Evolutionary conservation across 1,140 invertebrate species (phyloP).

Genomic region (Bicyclus anynana): DNA sequence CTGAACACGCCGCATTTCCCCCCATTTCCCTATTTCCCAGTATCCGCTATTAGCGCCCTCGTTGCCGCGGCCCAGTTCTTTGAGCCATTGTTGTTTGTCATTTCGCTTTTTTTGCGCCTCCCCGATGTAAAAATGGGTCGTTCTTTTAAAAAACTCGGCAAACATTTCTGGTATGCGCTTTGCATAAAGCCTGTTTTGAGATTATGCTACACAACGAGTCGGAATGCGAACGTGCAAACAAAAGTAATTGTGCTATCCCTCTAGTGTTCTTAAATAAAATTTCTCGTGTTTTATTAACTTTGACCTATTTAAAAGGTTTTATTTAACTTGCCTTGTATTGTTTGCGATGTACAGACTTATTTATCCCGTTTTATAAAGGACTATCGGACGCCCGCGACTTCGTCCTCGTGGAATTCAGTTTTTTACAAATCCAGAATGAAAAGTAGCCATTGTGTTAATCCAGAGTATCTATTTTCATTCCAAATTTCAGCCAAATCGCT

Average conservation of each 20-base stretch:
- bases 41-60: constrained; percentile 17
- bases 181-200: constrained; percentile 5
- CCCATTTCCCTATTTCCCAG: constrained; percentile 11
- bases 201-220: background rate
- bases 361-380: too few relatives aligned
- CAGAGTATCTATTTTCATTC: too few relatives aligned
- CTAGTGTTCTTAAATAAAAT: too few relatives aligned
- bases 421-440: too few relatives aligned
- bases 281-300: background rate
- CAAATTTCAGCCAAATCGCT: too few relatives aligned
- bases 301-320: background rate
- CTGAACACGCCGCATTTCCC: constrained; percentile 13
- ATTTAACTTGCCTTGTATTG: too few relatives aligned
- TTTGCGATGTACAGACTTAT: too few relatives aligned
- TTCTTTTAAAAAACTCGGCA: constrained; percentile 15
- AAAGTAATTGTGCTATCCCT: background rate
- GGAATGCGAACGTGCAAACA: background rate
- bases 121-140: constrained; percentile 28
- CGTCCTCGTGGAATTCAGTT: too few relatives aligned
- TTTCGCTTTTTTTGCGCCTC: constrained; percentile 23
- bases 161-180: constrained; percentile 17
- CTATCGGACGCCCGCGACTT: too few relatives aligned
- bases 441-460: too few relatives aligned
- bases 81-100: constrained; percentile 26
- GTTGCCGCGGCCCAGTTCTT: constrained; percentile 24